Conservation (phyloP, 2,113 vertebrate species). For the Agapornis roseicollis region DNA sequence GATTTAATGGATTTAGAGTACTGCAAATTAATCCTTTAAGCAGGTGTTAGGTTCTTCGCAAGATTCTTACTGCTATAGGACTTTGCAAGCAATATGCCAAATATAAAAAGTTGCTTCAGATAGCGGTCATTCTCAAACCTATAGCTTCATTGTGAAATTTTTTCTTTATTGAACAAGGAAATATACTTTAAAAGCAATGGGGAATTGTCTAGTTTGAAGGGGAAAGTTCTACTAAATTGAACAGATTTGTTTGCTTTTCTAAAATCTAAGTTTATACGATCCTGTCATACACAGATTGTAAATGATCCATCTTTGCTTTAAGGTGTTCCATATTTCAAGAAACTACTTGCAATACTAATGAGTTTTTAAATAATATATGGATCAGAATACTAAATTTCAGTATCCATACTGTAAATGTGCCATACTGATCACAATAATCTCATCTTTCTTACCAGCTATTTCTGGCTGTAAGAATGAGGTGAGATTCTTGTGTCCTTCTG, state of each 20-base stretch:
- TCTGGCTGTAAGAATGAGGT: neutral
- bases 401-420: neutral
- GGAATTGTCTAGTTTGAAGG: neutral
- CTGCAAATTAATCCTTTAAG: constrained; percentile 1
- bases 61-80: neutral
- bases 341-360: neutral
- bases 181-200: neutral
- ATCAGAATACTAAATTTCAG: neutral
- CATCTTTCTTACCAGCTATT: neutral
- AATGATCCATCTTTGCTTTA: neutral
- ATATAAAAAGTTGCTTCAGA: neutral
- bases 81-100: neutral
- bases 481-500: neutral
- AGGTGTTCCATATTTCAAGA: neutral
- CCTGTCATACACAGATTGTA: neutral
- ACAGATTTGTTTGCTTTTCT: neutral
- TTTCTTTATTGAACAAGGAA: neutral
- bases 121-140: neutral
- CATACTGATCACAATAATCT: neutral
- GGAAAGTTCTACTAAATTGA: neutral
- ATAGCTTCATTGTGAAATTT: neutral
- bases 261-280: neutral
- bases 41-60: neutral
- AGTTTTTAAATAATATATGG: neutral
- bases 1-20: constrained; percentile 38